Evolutionary conservation across 2,797 vertebrate species (phyloP), one percentile per base, ranked within the genome.

Genomic region (Fratercula arctica): DNA sequence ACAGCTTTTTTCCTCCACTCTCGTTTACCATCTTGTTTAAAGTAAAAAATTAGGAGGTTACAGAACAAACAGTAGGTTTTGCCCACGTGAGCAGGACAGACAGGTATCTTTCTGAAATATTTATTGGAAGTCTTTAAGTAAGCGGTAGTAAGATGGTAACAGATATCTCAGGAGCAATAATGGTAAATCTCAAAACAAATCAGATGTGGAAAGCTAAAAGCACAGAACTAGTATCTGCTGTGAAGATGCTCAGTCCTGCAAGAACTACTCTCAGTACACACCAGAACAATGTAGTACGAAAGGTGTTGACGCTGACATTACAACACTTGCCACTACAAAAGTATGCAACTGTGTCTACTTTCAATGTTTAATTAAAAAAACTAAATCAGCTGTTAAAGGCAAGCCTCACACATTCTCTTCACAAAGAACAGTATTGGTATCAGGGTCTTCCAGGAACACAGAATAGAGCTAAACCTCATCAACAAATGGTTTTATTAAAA

Each of bases 211-310:
- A 86, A 88, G 50, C 33, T 69, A 39, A 57, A 93, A 91, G 54
- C 53, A 61, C 26, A 61, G 53, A 53, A 41, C 1, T 16, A 45
- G 2, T 18, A 43, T 3, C 37, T 72, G 48, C 25, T 59, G 33
- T 31, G 45, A 92, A 81, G 84, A 72, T 63, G 54, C n/a, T 91
- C 35, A 37, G 29, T 56, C 70, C 48, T 75, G 24, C 46, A 78
- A 74, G 39, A 69, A 39, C 29, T 33, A 64, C 25, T 33, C 26
- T 77, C 39, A 70, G 77, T 7, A 76, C 39, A 59, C 8, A 4
- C 1, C 3, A 89, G 29, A 96, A 50, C 11, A 54, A 79, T 0
- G 0, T 2, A 69, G 21, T 43, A 76, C 1, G 2, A 78, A 60
- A 86, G 41, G 37, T 46, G 23, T 39, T 51, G 56, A 66, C 76